Evolutionary conservation across 2,113 vertebrate genomes (phyloP).

Genomic region (Ginglymostoma cirratum): DNA sequence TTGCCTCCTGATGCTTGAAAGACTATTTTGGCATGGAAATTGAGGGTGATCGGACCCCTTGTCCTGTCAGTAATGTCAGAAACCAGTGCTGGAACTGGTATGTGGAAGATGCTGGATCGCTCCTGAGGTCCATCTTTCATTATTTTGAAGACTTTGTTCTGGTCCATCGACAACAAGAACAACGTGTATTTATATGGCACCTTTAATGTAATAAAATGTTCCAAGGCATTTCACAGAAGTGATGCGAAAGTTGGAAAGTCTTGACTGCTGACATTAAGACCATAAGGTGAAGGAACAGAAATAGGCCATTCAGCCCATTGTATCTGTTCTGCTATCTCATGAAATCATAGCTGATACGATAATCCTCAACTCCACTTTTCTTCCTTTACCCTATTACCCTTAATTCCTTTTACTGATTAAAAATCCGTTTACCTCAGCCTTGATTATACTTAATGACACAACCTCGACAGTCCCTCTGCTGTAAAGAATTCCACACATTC

Average conservation of each 20-base stretch:
- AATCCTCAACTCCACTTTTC: no score
- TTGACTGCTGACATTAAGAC: no score
- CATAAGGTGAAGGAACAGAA: no score
- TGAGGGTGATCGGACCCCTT: background rate
- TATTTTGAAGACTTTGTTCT: background rate
- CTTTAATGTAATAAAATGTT: background rate
- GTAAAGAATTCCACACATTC: no score
- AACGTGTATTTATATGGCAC: background rate
- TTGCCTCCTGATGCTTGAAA: background rate
- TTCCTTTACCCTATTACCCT: no score
- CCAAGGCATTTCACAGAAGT: background rate
- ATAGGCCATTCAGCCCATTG: no score
- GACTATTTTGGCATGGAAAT: background rate
- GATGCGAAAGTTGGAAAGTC: background rate
- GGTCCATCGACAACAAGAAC: background rate
- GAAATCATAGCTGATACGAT: no score
- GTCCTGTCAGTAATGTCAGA: background rate
- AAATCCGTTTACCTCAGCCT: no score
- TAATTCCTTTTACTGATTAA: no score
- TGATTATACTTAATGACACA: no score
- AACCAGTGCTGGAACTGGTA: background rate
- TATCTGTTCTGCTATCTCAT: no score
- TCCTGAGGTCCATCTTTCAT: background rate
- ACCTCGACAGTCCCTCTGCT: no score
- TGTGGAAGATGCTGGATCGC: background rate